Evolutionary conservation across 2,797 vertebrate genomes (phyloP).

Genomic region (Alauda arvensis): DNA sequence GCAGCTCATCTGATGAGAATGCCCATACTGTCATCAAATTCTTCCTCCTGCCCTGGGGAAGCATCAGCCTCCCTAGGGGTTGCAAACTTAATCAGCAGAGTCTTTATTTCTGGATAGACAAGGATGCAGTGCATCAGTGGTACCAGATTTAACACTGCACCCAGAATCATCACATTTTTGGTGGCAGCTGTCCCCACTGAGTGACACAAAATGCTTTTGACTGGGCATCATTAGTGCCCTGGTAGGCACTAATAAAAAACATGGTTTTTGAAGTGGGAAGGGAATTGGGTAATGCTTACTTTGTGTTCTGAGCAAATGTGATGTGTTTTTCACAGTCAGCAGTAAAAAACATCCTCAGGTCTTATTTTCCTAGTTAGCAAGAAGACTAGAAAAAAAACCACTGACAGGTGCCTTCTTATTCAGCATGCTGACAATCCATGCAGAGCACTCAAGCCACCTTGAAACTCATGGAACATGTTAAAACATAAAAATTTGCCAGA

Average conservation of each 20-base stretch:
- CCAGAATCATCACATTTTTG: fast-evolving
- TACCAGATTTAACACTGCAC: neutral
- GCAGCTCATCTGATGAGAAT: neutral
- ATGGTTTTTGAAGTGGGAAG: neutral
- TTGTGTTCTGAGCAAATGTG: neutral
- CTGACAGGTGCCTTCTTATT: neutral
- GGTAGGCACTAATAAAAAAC: neutral
- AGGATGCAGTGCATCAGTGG: fast-evolving
- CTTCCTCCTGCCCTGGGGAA: neutral
- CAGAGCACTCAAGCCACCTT: neutral
- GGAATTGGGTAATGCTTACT: neutral
- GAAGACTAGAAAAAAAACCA: neutral
- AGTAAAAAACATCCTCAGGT: neutral
- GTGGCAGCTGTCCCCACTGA: too few species aligned
- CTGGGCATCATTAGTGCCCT: neutral
- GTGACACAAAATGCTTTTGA: neutral
- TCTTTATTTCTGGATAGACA: neutral
- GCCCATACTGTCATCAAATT: neutral
- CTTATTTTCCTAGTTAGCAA: neutral
- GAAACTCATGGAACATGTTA: neutral
- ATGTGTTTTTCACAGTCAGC: neutral
- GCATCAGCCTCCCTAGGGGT: neutral
- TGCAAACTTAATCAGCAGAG: neutral
- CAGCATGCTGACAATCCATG: neutral
- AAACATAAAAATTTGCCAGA: neutral